A percentile compares a stretch with the other conserved stretches of the same genome.
Evolutionary conservation across 2,888 invertebrate species (phyloP).

Genomic region (Calameuta filiformis): DNA sequence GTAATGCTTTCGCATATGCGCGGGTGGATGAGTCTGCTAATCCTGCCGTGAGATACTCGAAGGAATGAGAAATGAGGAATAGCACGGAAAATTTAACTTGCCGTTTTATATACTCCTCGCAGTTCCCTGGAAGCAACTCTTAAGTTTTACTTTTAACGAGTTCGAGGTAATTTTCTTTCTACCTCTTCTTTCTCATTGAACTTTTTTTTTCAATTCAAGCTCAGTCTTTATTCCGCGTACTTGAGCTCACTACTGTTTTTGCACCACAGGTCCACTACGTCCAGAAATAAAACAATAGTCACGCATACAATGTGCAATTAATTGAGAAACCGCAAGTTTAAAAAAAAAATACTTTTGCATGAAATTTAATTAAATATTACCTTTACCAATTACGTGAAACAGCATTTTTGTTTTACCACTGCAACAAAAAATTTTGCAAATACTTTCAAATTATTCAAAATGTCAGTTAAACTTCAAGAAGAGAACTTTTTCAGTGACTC

Average conservation of each 20-base stretch:
- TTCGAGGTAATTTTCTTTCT: neutral
- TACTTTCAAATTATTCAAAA: neutral
- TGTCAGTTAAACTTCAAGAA: neutral
- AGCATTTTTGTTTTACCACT: neutral
- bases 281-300: neutral
- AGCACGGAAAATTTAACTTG: neutral
- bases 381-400: no score
- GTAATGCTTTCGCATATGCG: neutral
- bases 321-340: neutral
- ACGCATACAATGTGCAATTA: neutral
- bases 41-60: neutral
- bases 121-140: neutral
- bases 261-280: neutral
- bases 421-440: neutral
- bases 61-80: neutral
- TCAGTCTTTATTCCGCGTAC: neutral
- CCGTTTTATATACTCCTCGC: neutral
- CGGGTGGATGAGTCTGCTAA: neutral
- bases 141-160: neutral
- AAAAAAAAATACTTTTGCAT: neutral
- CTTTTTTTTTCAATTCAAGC: neutral
- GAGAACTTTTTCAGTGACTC: neutral
- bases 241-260: neutral
- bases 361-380: no score
- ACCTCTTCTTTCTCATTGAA: neutral